A percentile compares a stretch with the other conserved stretches of the same genome.
These are phyloP conservation scores for Aricia artaxerxes DNA, from an alignment of 2,888 invertebrate species.

Conservation along the genomic window DNA sequence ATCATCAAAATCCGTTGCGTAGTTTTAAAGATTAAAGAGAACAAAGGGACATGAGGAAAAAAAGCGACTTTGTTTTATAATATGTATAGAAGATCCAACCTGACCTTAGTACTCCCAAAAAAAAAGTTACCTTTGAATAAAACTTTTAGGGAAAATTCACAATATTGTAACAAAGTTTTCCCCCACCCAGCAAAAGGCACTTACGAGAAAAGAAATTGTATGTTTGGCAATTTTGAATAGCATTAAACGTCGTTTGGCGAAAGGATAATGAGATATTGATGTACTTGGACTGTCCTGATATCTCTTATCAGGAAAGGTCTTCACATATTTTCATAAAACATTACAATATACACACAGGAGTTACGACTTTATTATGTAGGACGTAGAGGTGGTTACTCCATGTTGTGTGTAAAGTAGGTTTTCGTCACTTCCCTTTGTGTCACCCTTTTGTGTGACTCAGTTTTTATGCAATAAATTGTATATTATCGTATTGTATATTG, in stretches of 20 bases:
- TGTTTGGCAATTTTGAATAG: slow-evolving; percentile 11
- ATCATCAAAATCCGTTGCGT: too few species aligned
- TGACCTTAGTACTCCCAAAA: too few species aligned
- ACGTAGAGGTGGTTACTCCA: neutral
- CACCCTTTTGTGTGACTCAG: slow-evolving; percentile 11
- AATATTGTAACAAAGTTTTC: neutral
- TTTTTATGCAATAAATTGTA: slow-evolving; percentile 22
- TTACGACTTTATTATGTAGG: neutral
- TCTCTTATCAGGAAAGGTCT: slow-evolving; percentile 24
- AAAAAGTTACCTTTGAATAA: too few species aligned
- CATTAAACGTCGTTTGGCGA: slow-evolving; percentile 22
- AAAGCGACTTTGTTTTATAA: too few species aligned
- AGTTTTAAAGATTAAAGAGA: too few species aligned
- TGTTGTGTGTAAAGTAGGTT: neutral
- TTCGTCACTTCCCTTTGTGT: slow-evolving; percentile 25
- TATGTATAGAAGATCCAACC: too few species aligned
- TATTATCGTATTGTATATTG: slow-evolving; percentile 19
- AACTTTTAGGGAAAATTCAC: neutral
- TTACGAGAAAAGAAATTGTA: neutral
- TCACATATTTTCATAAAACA: slow-evolving; percentile 27
- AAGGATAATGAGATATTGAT: slow-evolving; percentile 27
- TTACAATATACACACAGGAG: neutral
- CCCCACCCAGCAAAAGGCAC: neutral
- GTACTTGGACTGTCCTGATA: slow-evolving; percentile 24
- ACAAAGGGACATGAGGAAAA: too few species aligned